Base-by-base conservation (phyloP, 2,113 vertebrate species). In the Oxygymnocypris stewartii region DNA sequence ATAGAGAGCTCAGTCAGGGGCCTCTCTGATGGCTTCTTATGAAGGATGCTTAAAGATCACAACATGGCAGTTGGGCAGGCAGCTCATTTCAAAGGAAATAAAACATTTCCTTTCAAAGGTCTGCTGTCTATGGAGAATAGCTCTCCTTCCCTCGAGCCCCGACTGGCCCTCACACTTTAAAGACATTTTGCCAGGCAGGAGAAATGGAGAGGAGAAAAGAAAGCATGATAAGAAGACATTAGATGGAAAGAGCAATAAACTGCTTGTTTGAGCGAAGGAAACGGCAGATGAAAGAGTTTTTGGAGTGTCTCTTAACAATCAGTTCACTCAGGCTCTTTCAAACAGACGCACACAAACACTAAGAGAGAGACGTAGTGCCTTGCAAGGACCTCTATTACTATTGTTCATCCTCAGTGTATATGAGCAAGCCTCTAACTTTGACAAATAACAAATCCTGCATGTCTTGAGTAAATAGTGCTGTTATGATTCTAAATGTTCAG, bases 61-160 rank as follows among this genome's bases (percentile, higher is more conserved):
- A 94, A 94, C 94, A 93, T 94, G 93, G 94, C 94, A 94, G 89
- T 87, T 91, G 93, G 93, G 90, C 92, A 91, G 49, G 91, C 91
- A 89, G 92, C 83, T 91, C 87, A 91, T 95, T 95, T 95, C 94
- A 95, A 95, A 96, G 93, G 90, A 95, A 94, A 93, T 94, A 94
- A 96, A 95, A 96, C 94, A 93, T 94, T 91, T 94, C 92, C 92
- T 94, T 95, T 95, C 91, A 95, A 94, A 90, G 90, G 90, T 93
- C 90, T 91, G 89, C 86, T 63, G 93, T 94, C 94, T 93, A 89
- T 92, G 82, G 92, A 94, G 86, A 84, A 87, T 85, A 85, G 84
- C 79, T 61, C 54, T 84, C 84, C 67, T 80, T 87, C 88, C 79
- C 88, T 59, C 78, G 86, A 82, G 88, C 86, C 88, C 86, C 87